Base-by-base conservation (phyloP, 1,140 invertebrate genomes). In the Cydia pomonella region DNA sequence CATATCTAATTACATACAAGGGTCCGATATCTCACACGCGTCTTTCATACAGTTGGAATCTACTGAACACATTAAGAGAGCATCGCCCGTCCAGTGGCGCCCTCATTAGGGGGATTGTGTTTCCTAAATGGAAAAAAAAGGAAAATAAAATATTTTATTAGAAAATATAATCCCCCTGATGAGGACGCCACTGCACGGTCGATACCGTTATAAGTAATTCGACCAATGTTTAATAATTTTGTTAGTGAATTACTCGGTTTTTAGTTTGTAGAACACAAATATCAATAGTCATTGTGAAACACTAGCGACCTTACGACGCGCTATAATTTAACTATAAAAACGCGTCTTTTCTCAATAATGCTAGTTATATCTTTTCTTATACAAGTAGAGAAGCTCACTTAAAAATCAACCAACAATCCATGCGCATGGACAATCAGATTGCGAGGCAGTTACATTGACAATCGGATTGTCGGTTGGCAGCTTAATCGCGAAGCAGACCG, bases 1-100 rank as follows among this genome's bases (percentile, higher is more conserved):
- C 47, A 50, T 47, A 47, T 50, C 47, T 18, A 50, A 50, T 50
- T 50, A 50, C 47, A 50, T 50, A 50, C 47, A 50, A n/a, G 16
- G 47, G 47, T 18, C 47, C 47, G 47, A 50, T 50, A 47, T n/a
- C n/a, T 18, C 16, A 50, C 47, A 50, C 47, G 47, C 47, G 47
- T 50, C 47, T 50, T 50, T 50, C n/a, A 2, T 18, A 50, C 47
- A 50, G 4, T 50, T 18, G 47, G n/a, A 50, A 50, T 18, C 47
- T 50, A 50, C 47, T 3, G 47, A 50, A 50, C 5, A 7, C 47
- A 50, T n/a, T n/a, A n/a, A n/a, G n/a, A n/a, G n/a, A n/a, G n/a
- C n/a, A n/a, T n/a, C n/a, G n/a, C n/a, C n/a, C n/a, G n/a, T n/a
- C n/a, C n/a, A n/a, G n/a, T n/a, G n/a, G n/a, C n/a, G n/a, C n/a